Base-by-base conservation (phyloP, 37 sponge, comb jelly and placozoan genomes). In the Eunapius fragilis region DNA sequence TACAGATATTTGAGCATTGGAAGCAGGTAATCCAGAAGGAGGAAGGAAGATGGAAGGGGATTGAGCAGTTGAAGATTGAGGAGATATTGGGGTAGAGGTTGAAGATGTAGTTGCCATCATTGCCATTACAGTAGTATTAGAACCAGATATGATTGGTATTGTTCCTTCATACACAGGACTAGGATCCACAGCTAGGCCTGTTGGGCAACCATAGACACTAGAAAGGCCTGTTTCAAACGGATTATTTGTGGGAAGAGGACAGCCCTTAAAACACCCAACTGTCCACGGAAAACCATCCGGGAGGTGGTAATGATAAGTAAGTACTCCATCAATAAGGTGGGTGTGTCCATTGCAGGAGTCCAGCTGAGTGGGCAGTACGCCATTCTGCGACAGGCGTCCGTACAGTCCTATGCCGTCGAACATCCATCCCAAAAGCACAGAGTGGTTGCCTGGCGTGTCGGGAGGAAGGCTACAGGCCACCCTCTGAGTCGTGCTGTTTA, bases 221-320 rank as follows among this genome's bases (percentile, higher is more conserved):
- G 70, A 17, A 68, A 2, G 2, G 22, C 2, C 3, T 30, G 32
- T 68, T n/a, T n/a, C n/a, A 33, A 70, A 75, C 41, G 68, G 67
- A 35, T 76, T 85, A 76, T 85, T 85, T 26, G 79, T 37, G 24
- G 25, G 31, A 30, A 35, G 38, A 35, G 86, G 86, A 69, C 86
- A 86, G 19, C 80, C 79, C 79, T 86, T 86, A 67, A 86, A 86
- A 72, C 86, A 86, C 41, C 86, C 86, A 31, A 86, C 79, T 12
- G 41, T 86, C 78, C 79, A 86, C 17, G 86, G 86, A 37, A 72
- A 86, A 11, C 23, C 22, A 69, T 31, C 70, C 23, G 86, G 86
- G 30, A 79, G 25, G 49, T 78, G 86, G 69, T 79, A 86, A 68
- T 86, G 86, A 74, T 86, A 86, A 0, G 30, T 25, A 26, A 38